These are phyloP conservation scores for Augochlora pura DNA, from an alignment of 1,140 invertebrate species.

Conservation along the genomic window DNA sequence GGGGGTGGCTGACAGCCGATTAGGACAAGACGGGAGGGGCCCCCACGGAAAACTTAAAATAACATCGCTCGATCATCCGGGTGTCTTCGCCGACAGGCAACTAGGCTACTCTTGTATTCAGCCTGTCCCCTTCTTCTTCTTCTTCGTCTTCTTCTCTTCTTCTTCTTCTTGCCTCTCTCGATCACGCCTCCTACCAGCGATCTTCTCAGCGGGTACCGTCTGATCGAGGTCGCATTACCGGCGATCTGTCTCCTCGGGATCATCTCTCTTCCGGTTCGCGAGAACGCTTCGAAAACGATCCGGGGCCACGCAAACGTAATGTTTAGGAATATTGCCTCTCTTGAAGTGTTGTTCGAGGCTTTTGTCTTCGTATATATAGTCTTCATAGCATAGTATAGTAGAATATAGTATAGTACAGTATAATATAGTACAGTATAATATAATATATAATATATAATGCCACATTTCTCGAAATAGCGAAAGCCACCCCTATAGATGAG, in stretches of 20 bases:
- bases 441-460: no score
- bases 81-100: constrained; percentile 73
- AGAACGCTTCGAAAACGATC: neutral
- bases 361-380: no score
- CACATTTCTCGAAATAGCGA: no score
- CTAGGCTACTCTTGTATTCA: constrained; percentile 59
- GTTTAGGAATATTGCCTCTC: no score
- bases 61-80: constrained; percentile 79
- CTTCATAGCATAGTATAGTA: no score
- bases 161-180: constrained; percentile 1
- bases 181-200: constrained; percentile 11
- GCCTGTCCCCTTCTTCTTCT: constrained; percentile 32
- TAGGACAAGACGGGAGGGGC: constrained; percentile 74
- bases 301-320: no score
- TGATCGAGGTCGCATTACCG: constrained; percentile 24
- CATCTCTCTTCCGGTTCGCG: neutral
- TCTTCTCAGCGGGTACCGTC: constrained; percentile 29
- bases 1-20: constrained; percentile 76
- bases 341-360: no score
- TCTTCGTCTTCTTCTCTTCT: no score
- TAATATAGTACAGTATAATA: no score
- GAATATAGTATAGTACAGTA: no score
- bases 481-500: no score
- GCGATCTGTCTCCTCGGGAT: neutral
- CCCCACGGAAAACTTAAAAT: constrained; percentile 81